Evolutionary conservation across 2,113 vertebrate genomes (phyloP).

Genomic region (Gobio gobio): DNA sequence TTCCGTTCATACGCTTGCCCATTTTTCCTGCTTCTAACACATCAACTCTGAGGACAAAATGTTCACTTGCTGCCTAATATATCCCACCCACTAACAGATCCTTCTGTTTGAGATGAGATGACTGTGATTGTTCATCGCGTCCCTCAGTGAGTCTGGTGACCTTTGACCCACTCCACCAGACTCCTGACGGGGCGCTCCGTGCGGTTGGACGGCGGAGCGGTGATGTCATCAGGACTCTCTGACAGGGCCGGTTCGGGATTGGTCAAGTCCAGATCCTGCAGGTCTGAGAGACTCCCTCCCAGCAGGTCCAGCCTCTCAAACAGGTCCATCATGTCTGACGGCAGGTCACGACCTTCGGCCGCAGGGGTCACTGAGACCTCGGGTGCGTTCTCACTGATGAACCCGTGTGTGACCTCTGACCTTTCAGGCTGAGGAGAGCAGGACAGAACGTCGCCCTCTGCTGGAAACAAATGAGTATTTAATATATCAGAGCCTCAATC

Average conservation of each 20-base stretch:
- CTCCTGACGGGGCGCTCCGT: constrained; percentile 57
- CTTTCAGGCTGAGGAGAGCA: background rate
- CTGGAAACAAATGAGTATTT: background rate
- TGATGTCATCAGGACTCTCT: background rate
- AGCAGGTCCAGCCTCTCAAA: background rate
- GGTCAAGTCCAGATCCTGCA: constrained; percentile 1
- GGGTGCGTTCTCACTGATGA: background rate
- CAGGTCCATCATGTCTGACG: background rate
- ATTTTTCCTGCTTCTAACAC: no score
- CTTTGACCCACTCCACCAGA: constrained; percentile 55
- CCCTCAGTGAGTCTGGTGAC: no score
- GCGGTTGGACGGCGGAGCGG: constrained; percentile 24
- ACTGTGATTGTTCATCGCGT: no score
- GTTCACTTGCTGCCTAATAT: no score
- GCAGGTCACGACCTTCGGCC: background rate
- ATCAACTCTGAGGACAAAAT: no score
- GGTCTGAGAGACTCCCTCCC: background rate
- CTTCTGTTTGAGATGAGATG: no score
- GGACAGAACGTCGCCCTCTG: background rate
- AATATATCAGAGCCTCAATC: background rate
- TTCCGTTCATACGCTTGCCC: no score
- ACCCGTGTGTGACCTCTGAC: background rate
- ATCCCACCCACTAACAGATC: no score
- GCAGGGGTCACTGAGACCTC: background rate
- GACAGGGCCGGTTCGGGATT: background rate